Evolutionary conservation across 1,140 invertebrate genomes (phyloP).

Genomic region (Aethina tumida): DNA sequence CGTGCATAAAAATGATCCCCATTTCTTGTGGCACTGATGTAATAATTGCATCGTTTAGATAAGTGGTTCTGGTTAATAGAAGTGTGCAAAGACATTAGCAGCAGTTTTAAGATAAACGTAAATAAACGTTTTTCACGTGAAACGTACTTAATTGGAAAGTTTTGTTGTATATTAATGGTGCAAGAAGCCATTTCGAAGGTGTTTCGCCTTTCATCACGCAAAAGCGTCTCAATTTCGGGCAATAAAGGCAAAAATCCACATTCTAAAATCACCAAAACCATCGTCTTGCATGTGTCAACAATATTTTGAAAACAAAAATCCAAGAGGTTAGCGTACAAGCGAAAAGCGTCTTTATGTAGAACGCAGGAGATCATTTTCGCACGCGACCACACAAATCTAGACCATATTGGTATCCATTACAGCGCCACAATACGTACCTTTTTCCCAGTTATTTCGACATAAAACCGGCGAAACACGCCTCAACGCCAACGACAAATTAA

Average conservation of each 20-base stretch:
- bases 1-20: too few relatives aligned
- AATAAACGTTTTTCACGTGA: not conserved
- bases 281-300: not conserved
- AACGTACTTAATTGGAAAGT: not conserved
- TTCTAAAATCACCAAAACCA: not conserved
- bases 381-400: conserved; percentile 26
- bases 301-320: conserved; percentile 14
- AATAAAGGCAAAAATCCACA: not conserved
- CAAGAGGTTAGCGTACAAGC: conserved; percentile 14
- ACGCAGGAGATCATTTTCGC: conserved; percentile 27
- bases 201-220: not conserved
- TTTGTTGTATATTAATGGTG: not conserved
- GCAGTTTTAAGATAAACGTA: too few relatives aligned
- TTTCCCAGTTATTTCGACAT: not conserved
- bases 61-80: too few relatives aligned
- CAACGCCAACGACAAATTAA: too few relatives aligned
- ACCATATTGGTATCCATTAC: conserved; percentile 26
- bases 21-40: too few relatives aligned
- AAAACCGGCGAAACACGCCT: not conserved
- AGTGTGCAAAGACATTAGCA: too few relatives aligned
- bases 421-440: conserved; percentile 18
- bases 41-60: too few relatives aligned
- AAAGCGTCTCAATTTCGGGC: not conserved
- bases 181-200: not conserved
- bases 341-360: conserved; percentile 27